phyloP scores from a whole-genome alignment of 1,140 invertebrate genomes.

The Drosophila orosa region DNA sequence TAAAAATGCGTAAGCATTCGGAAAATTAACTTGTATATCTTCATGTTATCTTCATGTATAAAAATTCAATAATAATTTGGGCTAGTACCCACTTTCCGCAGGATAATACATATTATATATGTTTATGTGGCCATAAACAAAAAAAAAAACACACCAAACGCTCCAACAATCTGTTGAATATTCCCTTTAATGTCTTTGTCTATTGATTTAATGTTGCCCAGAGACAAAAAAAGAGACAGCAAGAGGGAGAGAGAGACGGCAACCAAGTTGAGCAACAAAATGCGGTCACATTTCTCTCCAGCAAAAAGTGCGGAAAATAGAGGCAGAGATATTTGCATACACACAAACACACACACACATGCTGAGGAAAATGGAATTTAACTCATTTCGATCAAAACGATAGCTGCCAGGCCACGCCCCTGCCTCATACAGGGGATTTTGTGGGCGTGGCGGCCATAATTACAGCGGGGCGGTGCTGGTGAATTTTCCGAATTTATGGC shows the following conservation, averaged over 20 bases:
- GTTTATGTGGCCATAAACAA: slow-evolving; percentile 27
- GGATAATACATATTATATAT: slow-evolving; percentile 21
- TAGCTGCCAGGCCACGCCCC: slow-evolving; percentile 20
- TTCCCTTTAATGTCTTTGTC: slow-evolving; percentile 38
- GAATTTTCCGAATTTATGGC: slow-evolving; percentile 58
- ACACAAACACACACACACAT: not conserved
- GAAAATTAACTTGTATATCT: not conserved
- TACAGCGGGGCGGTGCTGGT: slow-evolving; percentile 12
- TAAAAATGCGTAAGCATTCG: not conserved
- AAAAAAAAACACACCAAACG: not conserved
- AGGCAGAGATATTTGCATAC: slow-evolving; percentile 37
- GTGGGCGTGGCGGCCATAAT: slow-evolving; percentile 31
- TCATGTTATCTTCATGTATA: no score
- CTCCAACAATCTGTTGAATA: slow-evolving; percentile 41
- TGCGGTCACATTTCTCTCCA: slow-evolving; percentile 34
- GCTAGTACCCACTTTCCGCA: not conserved
- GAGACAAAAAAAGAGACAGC: not conserved
- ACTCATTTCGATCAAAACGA: slow-evolving; percentile 49
- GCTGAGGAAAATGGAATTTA: slow-evolving; percentile 43
- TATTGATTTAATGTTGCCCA: slow-evolving; percentile 41
- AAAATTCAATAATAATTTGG: slow-evolving; percentile 9
- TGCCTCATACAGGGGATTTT: not conserved
- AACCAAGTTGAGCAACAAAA: slow-evolving; percentile 16
- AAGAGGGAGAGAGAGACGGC: not conserved
- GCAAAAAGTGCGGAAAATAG: slow-evolving; percentile 1